Percentiles rank a stretch among this genome's conserved stretches.
phyloP scores from a whole-genome alignment of 1,140 invertebrate genomes.

The Listronotus oregonensis region DNA sequence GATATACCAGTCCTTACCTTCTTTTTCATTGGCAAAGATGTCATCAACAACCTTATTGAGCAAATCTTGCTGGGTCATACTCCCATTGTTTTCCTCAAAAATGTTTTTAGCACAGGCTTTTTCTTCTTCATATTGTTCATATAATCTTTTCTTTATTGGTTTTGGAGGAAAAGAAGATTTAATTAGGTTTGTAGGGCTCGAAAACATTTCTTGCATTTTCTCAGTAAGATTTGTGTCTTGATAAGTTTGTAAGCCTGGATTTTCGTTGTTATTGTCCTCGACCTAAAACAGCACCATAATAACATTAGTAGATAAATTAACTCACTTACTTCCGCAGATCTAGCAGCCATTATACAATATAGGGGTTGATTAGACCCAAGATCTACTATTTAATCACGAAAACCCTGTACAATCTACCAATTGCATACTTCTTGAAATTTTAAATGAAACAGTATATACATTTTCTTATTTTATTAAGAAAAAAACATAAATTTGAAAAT shows the following conservation, averaged over 20 bases:
- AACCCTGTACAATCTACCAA: too few relatives aligned
- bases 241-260: conserved; percentile 1
- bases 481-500: too few relatives aligned
- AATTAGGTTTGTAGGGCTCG: conserved; percentile 39
- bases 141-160: conserved; percentile 53
- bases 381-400: too few relatives aligned
- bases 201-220: conserved; percentile 10
- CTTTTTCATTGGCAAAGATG: conserved; percentile 45
- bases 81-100: conserved; percentile 34
- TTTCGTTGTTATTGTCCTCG: conserved; percentile 45
- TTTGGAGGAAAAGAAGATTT: conserved; percentile 44
- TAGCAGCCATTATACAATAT: too few relatives aligned
- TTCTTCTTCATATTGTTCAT: conserved; percentile 43
- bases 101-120: conserved; percentile 47
- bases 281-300: background rate
- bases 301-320: too few relatives aligned
- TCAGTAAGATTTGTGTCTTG: conserved; percentile 1
- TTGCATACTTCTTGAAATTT: too few relatives aligned
- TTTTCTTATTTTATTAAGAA: too few relatives aligned
- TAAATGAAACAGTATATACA: too few relatives aligned
- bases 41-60: conserved; percentile 62
- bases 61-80: conserved; percentile 60
- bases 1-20: conserved; percentile 27
- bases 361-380: too few relatives aligned
- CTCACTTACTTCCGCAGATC: too few relatives aligned